phyloP scores from a whole-genome alignment of 2,797 vertebrate species.

The Myotis myotis region DNA sequence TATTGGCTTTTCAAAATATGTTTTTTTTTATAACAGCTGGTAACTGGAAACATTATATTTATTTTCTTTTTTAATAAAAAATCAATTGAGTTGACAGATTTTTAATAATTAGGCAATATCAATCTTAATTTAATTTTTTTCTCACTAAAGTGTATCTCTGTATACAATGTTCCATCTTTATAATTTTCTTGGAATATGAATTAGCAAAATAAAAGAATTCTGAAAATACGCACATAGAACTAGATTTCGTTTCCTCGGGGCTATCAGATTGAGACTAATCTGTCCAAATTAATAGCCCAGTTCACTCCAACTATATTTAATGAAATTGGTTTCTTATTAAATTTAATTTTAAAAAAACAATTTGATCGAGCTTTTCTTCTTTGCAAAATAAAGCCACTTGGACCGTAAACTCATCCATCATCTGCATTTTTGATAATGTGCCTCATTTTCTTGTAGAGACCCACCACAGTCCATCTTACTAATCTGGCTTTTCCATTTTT shows the following conservation, averaged over 20 bases:
- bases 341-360: background rate
- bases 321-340: background rate
- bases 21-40: background rate
- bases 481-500: background rate
- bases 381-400: background rate
- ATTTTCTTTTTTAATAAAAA: conserved; percentile 35
- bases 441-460: background rate
- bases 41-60: background rate
- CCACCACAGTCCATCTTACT: background rate
- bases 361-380: background rate
- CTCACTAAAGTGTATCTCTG: background rate
- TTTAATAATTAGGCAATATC: background rate
- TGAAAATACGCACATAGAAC: background rate
- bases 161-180: background rate
- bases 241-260: background rate
- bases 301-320: background rate
- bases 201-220: background rate
- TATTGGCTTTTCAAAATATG: background rate
- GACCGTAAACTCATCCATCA: background rate
- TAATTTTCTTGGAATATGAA: background rate
- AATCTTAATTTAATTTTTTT: background rate
- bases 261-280: background rate
- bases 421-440: background rate
- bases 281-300: background rate
- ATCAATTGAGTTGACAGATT: background rate